A percentile compares a stretch with the other conserved stretches of the same genome.
phyloP scores from a whole-genome alignment of 2,797 vertebrate species.

The Phoebastria nigripes region DNA sequence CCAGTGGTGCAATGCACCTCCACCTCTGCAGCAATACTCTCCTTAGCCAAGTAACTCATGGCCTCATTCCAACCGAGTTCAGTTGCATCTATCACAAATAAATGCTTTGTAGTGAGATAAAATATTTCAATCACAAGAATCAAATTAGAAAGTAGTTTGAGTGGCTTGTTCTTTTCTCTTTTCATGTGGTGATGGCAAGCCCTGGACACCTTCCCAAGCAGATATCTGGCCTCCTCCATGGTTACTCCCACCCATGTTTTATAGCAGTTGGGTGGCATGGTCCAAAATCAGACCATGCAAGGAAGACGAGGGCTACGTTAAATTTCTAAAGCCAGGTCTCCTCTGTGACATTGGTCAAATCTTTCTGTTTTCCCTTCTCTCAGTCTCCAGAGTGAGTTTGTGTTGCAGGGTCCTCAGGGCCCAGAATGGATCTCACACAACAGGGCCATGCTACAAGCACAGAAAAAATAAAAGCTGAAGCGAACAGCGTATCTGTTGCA shows the following conservation, averaged over 20 bases:
- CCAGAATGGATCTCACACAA: neutral
- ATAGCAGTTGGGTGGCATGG: accelerated
- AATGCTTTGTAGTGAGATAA: neutral
- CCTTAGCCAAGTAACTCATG: neutral
- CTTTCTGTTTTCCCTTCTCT: neutral
- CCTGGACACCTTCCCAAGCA: neutral
- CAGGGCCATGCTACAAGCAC: accelerated
- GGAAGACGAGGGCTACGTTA: accelerated
- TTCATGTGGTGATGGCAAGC: neutral
- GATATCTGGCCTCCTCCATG: neutral
- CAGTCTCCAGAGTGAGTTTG: neutral
- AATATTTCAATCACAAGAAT: neutral
- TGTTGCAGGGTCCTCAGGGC: neutral
- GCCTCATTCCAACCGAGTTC: neutral
- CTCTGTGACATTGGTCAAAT: neutral
- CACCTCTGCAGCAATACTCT: neutral
- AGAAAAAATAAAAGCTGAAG: neutral
- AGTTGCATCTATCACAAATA: neutral
- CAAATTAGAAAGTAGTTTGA: neutral
- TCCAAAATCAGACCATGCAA: neutral
- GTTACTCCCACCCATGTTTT: neutral
- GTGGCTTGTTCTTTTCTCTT: neutral
- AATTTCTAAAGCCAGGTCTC: neutral
- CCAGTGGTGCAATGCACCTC: neutral
- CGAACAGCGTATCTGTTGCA: neutral